These are phyloP conservation scores for Erebia ligea DNA, from an alignment of 2,888 invertebrate genomes.

Conservation along the genomic window DNA sequence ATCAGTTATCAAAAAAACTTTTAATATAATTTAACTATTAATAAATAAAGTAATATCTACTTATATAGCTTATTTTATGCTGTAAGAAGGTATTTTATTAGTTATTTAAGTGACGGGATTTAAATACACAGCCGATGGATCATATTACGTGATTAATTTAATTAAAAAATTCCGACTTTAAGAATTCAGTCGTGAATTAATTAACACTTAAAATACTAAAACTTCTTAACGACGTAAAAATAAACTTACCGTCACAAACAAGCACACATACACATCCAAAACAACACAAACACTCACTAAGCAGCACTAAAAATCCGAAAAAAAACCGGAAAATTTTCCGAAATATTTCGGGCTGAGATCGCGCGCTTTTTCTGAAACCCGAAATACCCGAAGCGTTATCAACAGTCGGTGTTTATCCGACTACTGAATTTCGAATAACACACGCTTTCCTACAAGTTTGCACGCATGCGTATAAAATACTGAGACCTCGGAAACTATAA, in stretches of 20 bases:
- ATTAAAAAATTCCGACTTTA: background rate
- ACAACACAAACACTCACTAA: constrained; percentile 23
- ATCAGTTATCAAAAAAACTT: no score
- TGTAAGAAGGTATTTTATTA: no score
- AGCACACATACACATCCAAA: constrained; percentile 14
- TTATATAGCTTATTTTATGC: no score
- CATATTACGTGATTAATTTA: background rate
- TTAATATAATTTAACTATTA: no score
- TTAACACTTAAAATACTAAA: background rate
- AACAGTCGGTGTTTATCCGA: constrained; percentile 49
- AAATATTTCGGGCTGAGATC: constrained; percentile 28
- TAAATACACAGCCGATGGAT: background rate
- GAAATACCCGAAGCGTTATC: constrained; percentile 28
- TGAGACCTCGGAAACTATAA: constrained; percentile 51
- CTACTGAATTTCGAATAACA: constrained; percentile 56
- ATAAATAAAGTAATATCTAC: no score
- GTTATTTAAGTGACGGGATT: no score
- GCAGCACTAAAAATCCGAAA: constrained; percentile 21
- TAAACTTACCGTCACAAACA: constrained; percentile 31
- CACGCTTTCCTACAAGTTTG: constrained; percentile 58
- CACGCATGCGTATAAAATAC: constrained; percentile 59
- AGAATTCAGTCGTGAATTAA: background rate
- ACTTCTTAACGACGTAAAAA: background rate
- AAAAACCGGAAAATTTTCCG: constrained; percentile 1
- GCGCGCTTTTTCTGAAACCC: constrained; percentile 35